Conservation (phyloP, 1,140 invertebrate species). For the Scaptomyza hsui region DNA sequence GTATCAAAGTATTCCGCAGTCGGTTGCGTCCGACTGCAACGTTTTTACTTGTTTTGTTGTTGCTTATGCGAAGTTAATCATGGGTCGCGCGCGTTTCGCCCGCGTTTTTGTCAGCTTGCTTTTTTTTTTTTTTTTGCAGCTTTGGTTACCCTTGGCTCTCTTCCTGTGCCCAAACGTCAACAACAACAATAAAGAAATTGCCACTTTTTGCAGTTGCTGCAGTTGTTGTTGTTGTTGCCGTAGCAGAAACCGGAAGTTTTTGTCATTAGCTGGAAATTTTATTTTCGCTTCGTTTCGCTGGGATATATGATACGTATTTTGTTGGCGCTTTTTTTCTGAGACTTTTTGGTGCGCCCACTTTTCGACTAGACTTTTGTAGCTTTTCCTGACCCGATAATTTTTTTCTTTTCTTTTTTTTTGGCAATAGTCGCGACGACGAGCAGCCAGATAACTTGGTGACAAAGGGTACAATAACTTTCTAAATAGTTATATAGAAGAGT, state of each 20-base stretch:
- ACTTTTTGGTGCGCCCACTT: constrained; percentile 27
- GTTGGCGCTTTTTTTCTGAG: background rate
- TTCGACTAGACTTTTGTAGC: constrained; percentile 42
- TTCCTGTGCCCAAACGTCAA: constrained; percentile 35
- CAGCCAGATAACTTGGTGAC: too few species aligned
- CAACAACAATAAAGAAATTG: constrained; percentile 17
- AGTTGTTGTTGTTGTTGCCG: constrained; percentile 25
- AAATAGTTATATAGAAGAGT: too few species aligned
- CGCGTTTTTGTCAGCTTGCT: constrained; percentile 28
- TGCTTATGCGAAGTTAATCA: constrained; percentile 41
- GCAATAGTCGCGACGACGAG: constrained; percentile 22
- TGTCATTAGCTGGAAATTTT: constrained; percentile 77
- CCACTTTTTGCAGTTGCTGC: too few species aligned
- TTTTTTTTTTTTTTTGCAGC: constrained; percentile 2
- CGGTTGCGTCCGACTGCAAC: too few species aligned
- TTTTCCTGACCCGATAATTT: constrained; percentile 56
- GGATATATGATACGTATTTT: constrained; percentile 18
- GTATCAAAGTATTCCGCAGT: too few species aligned
- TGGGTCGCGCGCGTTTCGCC: constrained; percentile 43
- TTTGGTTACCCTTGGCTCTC: constrained; percentile 33
- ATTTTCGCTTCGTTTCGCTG: constrained; percentile 71
- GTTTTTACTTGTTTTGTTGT: constrained; percentile 17
- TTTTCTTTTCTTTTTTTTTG: constrained; percentile 15
- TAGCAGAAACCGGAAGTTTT: constrained; percentile 69
- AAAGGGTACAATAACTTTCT: constrained; percentile 23